Conservation (phyloP, 2,888 invertebrate genomes). For the Hydropsyche betteni region DNA sequence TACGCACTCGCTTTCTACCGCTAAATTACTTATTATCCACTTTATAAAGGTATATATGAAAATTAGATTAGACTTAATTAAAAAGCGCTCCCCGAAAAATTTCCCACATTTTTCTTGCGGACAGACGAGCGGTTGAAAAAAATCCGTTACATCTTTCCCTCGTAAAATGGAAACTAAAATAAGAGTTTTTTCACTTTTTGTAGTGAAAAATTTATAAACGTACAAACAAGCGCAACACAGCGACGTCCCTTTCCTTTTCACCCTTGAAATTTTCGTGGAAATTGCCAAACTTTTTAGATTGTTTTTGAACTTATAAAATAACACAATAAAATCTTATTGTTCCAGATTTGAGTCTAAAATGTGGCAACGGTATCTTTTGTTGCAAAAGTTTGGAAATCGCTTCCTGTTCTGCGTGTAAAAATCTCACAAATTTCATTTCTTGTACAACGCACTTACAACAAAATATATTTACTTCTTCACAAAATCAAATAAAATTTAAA, state of each 20-base stretch:
- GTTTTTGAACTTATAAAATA: constrained; percentile 32
- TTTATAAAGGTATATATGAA: constrained; percentile 2
- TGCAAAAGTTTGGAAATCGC: constrained; percentile 24
- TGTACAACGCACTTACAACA: not conserved
- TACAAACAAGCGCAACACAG: not conserved
- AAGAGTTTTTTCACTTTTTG: not conserved
- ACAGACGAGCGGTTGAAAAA: too few relatives aligned
- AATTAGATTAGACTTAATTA: constrained; percentile 1
- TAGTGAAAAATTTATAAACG: not conserved
- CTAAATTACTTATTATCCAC: constrained; percentile 2
- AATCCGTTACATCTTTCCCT: not conserved
- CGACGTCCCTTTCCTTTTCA: not conserved
- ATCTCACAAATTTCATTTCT: not conserved
- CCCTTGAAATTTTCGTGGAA: constrained; percentile 27
- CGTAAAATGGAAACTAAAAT: constrained; percentile 20
- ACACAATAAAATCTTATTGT: constrained; percentile 31
- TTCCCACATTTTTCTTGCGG: too few relatives aligned
- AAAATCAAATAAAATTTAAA: not conserved
- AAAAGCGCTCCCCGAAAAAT: not conserved
- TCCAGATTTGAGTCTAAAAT: constrained; percentile 31
- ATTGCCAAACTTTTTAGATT: constrained; percentile 31
- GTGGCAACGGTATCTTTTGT: constrained; percentile 28
- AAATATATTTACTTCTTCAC: not conserved
- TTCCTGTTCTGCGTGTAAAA: not conserved
- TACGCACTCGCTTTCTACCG: constrained; percentile 7